A percentile compares a stretch with the other conserved stretches of the same genome.
Conservation (phyloP, 37 sponge, comb jelly and placozoan species). For the Aplysina aerophoba region DNA sequence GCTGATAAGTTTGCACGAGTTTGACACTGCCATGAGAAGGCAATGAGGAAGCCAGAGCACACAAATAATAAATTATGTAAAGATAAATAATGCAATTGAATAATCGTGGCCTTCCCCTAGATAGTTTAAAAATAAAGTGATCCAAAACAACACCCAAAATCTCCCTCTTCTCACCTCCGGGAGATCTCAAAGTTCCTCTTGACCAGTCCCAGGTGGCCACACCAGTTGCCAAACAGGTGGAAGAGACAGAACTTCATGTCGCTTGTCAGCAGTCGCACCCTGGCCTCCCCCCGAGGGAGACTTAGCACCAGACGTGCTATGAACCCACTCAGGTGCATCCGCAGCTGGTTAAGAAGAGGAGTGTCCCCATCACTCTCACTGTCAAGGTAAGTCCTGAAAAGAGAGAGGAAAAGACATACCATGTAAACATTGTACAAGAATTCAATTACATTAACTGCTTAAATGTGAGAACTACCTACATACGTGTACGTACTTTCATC, state of each 20-base stretch:
- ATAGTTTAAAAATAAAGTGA: too few species aligned
- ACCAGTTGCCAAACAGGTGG: slow-evolving; percentile 74
- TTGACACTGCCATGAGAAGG: too few species aligned
- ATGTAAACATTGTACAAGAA: too few species aligned
- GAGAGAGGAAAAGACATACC: too few species aligned
- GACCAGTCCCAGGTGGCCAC: slow-evolving; percentile 59
- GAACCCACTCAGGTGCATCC: slow-evolving; percentile 65
- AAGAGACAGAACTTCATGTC: slow-evolving; percentile 70
- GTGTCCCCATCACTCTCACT: slow-evolving; percentile 63
- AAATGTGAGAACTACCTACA: too few species aligned
- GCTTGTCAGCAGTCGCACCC: slow-evolving; percentile 45
- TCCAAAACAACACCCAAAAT: neutral
- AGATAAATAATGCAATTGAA: too few species aligned
- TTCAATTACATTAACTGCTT: too few species aligned
- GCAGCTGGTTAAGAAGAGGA: slow-evolving; percentile 42
- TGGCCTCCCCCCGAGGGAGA: slow-evolving; percentile 53
- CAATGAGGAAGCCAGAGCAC: too few species aligned
- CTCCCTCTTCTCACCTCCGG: slow-evolving; percentile 21
- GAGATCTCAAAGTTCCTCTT: slow-evolving; percentile 31
- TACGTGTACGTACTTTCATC: too few species aligned
- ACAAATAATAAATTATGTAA: too few species aligned
- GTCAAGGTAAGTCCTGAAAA: slow-evolving; percentile 62
- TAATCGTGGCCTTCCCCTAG: too few species aligned
- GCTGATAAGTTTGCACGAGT: too few species aligned
- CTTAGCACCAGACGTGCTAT: slow-evolving; percentile 69